These are phyloP conservation scores for Silurus meridionalis DNA, from an alignment of 2,113 vertebrate species.

Conservation along the genomic window DNA sequence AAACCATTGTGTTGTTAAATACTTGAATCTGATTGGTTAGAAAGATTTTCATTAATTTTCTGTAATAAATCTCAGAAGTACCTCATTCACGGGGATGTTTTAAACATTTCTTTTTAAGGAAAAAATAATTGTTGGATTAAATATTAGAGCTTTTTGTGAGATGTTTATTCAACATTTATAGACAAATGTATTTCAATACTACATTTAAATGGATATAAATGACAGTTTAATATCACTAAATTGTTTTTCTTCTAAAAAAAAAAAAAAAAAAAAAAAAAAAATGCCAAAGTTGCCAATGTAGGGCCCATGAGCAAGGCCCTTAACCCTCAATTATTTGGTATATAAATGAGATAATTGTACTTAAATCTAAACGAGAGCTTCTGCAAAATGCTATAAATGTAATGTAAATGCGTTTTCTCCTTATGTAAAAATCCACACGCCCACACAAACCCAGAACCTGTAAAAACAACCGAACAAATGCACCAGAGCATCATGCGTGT, in stretches of 20 bases:
- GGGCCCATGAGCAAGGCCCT: too few relatives aligned
- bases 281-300: too few relatives aligned
- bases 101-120: neutral
- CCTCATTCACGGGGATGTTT: too few relatives aligned
- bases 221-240: neutral
- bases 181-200: neutral
- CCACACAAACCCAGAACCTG: constrained; percentile 45
- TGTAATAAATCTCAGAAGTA: neutral
- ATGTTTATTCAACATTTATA: neutral
- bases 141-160: neutral
- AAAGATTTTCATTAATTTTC: neutral
- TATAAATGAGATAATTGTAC: too few relatives aligned
- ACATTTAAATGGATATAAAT: neutral
- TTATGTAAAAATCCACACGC: constrained; percentile 37
- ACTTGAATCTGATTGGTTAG: neutral
- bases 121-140: neutral
- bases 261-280: too few relatives aligned
- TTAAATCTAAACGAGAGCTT: too few relatives aligned
- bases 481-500: neutral
- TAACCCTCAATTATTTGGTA: too few relatives aligned
- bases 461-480: constrained; percentile 2
- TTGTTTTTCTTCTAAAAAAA: neutral
- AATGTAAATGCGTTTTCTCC: neutral
- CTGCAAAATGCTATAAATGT: too few relatives aligned
- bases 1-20: neutral